phyloP scores from a whole-genome alignment of 64 coral and sea anemone genomes.

The Pachyseris speciosa region DNA sequence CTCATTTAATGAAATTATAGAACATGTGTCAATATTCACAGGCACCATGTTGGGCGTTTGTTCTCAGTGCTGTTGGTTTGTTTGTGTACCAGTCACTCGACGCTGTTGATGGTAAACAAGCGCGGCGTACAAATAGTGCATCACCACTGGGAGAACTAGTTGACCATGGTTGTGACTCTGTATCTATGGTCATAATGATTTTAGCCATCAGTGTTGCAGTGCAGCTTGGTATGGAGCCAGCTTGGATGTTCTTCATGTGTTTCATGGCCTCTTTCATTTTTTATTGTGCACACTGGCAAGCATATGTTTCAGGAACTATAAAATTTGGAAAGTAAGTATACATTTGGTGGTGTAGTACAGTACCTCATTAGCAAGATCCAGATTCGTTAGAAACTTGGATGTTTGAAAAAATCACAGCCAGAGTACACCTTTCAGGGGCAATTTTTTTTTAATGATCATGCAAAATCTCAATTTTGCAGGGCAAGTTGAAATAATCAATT shows the following conservation, averaged over 20 bases:
- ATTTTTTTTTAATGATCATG: no score
- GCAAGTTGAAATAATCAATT: no score
- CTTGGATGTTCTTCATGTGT: slow-evolving; percentile 89
- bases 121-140: slow-evolving; percentile 79
- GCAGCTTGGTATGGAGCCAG: slow-evolving; percentile 78
- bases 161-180: slow-evolving; percentile 92
- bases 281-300: slow-evolving; percentile 94
- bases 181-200: slow-evolving; percentile 83
- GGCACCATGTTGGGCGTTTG: slow-evolving; percentile 75
- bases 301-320: slow-evolving; percentile 88
- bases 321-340: slow-evolving; percentile 94
- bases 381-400: no score
- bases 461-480: no score
- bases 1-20: no score
- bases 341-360: no score
- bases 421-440: no score
- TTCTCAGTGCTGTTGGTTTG: slow-evolving; percentile 61
- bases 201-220: slow-evolving; percentile 64
- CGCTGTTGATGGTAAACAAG: slow-evolving; percentile 95
- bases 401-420: no score
- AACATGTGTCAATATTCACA: no score
- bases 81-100: slow-evolving; percentile 88
- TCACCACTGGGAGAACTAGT: slow-evolving; percentile 88
- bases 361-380: no score
- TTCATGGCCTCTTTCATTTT: slow-evolving; percentile 74